Conservation (phyloP, 1,140 invertebrate species). For the Bradysia coprophila region DNA sequence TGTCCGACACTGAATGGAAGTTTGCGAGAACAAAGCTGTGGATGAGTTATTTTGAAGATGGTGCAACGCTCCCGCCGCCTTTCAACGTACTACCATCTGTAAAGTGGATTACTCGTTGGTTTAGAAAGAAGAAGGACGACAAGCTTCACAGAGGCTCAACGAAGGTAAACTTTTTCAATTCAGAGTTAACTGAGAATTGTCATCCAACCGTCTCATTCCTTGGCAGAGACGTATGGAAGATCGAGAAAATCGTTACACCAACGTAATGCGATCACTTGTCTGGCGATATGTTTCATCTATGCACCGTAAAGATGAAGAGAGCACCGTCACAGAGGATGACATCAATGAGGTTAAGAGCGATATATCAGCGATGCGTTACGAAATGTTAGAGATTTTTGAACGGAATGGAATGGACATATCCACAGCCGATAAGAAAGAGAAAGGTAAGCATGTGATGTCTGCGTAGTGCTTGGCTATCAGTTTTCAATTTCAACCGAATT, state of each 20-base stretch:
- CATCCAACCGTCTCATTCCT: too few species aligned
- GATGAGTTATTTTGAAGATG: constrained; percentile 84
- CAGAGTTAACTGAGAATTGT: too few species aligned
- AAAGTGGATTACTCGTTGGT: constrained; percentile 44
- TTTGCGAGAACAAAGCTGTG: constrained; percentile 74
- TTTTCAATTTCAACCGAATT: neutral
- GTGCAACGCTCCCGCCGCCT: constrained; percentile 60
- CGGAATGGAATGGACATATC: constrained; percentile 61
- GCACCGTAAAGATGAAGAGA: constrained; percentile 54
- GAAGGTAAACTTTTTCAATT: constrained; percentile 29
- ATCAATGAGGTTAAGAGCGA: constrained; percentile 85
- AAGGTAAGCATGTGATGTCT: constrained; percentile 30
- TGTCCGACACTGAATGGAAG: constrained; percentile 82
- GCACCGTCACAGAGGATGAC: constrained; percentile 74
- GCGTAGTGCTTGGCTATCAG: neutral
- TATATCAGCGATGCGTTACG: constrained; percentile 60
- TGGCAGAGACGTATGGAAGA: constrained; percentile 34
- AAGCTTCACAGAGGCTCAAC: constrained; percentile 44
- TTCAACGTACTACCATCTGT: constrained; percentile 68
- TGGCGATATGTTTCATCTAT: constrained; percentile 69
- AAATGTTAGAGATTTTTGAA: constrained; percentile 66
- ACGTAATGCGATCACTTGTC: constrained; percentile 63
- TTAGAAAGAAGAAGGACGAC: constrained; percentile 43
- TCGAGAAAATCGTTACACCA: constrained; percentile 45
- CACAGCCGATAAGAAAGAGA: constrained; percentile 44